Evolutionary conservation across 2,797 vertebrate genomes (phyloP), one percentile per base, ranked within the genome.

Genomic region (Enoplosus armatus): DNA sequence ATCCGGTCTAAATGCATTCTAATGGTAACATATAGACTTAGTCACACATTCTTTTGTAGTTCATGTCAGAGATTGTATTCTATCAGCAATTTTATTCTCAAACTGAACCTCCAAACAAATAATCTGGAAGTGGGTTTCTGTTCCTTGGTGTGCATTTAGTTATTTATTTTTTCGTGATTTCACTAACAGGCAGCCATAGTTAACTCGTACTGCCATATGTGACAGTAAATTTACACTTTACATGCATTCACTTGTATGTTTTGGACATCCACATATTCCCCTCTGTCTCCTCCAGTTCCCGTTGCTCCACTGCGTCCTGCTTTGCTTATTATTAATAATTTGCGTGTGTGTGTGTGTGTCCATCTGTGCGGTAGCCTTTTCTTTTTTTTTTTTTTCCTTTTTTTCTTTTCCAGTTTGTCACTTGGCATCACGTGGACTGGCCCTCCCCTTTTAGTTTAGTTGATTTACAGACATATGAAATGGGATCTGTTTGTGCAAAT

Each of bases 401-500:
- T 60, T 70, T 54, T 41, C 53, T 76, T 58, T 78, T 65, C 33
- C 24, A 43, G 5, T 65, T 29, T 74, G 66, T 65, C 60, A 16
- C 27, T 51, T 68, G 53, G 53, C 68, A 61, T 77, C 47, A 54
- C 16, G 22, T 31, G 4, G 33, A 43, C 27, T 12, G 4, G 11
- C 33, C 29, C 12, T 60, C 22, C 62, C 24, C 26, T 51, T 82
- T 85, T 72, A n/a, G 35, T 72, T 75, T 70, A 11, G 27, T 31
- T 72, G 66, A 82, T 86, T 88, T 76, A 41, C 68, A 65, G 61
- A 35, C 65, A 55, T 29, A 35, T 53, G 15, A 75, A 83, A 77
- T 75, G 39, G 69, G 78, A 81, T 68, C 62, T 72, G 54, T 69
- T n/a, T 68, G 63, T 66, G 45, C 54, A 86, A 88, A 90, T 80